Percentiles rank a stretch among this genome's conserved stretches.
Evolutionary conservation across 2,113 vertebrate species (phyloP).

Genomic region (Etia nguti): DNA sequence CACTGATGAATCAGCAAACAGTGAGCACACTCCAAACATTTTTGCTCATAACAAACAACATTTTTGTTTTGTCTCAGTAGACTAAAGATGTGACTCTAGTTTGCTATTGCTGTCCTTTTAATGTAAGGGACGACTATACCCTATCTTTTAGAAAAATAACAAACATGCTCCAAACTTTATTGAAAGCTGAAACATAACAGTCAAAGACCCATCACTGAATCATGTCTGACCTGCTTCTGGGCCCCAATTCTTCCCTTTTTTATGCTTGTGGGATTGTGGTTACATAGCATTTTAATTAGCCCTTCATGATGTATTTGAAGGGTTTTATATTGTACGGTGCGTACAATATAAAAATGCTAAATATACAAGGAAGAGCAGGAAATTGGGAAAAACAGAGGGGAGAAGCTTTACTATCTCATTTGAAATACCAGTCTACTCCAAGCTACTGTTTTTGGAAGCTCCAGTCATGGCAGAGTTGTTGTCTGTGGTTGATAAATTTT

Average conservation of each 20-base stretch:
- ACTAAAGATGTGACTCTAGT: not conserved
- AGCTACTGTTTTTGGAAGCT: not conserved
- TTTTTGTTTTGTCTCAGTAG: not conserved
- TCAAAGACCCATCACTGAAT: not conserved
- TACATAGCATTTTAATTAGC: not conserved
- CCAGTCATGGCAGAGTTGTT: not conserved
- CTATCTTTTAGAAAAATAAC: not conserved
- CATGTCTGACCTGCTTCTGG: not conserved
- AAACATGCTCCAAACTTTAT: not conserved
- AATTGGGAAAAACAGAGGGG: not conserved
- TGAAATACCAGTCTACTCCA: not conserved
- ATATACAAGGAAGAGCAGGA: rapidly evolving
- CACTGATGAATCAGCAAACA: not conserved
- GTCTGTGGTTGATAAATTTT: not conserved
- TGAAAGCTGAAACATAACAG: not conserved
- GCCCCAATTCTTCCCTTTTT: rapidly evolving
- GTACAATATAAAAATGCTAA: not conserved
- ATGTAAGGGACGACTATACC: rapidly evolving
- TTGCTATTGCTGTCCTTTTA: not conserved
- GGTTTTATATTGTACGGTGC: too few species aligned
- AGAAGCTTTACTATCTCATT: not conserved
- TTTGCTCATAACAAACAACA: not conserved
- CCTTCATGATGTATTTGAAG: not conserved
- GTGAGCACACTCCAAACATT: not conserved
- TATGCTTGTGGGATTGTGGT: not conserved